Base-by-base conservation (phyloP, 2,888 invertebrate genomes). In the Idaea biselata region DNA sequence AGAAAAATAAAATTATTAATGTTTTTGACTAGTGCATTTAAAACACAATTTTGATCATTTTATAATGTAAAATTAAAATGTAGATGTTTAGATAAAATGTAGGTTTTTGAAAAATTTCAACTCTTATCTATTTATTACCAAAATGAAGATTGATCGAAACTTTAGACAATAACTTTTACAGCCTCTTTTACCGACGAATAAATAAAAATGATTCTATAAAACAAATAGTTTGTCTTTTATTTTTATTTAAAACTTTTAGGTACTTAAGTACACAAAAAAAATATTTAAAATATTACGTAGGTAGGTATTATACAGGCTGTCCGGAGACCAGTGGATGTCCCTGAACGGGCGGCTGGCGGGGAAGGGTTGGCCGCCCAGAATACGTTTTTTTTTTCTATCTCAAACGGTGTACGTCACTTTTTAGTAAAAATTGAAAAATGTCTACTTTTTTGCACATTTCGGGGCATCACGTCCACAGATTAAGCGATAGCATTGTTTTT, bases 161-260 rank as follows among this genome's bases (percentile, higher is more conserved):
- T 83, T 87, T 88, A 87, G 89, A 91, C 90, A 91, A 91, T 91
- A 91, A 90, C 86, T 86, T 88, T 88, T 90, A 88, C 89, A 89
- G 83, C 84, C 86, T 88, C 87, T 86, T 90, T 82, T 88, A 91
- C 88, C 88, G 85, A 89, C 84, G 86, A 87, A 86, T 87, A 84
- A 89, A 86, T 87, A 84, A 89, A 89, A 82, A 85, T 81, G 82
- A 88, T 87, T 89, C 84, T 87, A 81, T 84, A 85, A 81, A 77
- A 44, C 44, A 44, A 61, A 67, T 60, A n/a, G 68, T 61, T 77
- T 54, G 55, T 0, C 1, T 55, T 17, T 16, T 55, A 55, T 16
- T 55, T 55, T 6, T 17, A n/a, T 16, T 16, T 25, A 25, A 25
- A 25, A 3, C 25, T 5, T 25, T 25, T 25, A n/a, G n/a, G n/a